Evolutionary conservation across 2,888 invertebrate species (phyloP).

Genomic region (Gymnosoma rotundatum): DNA sequence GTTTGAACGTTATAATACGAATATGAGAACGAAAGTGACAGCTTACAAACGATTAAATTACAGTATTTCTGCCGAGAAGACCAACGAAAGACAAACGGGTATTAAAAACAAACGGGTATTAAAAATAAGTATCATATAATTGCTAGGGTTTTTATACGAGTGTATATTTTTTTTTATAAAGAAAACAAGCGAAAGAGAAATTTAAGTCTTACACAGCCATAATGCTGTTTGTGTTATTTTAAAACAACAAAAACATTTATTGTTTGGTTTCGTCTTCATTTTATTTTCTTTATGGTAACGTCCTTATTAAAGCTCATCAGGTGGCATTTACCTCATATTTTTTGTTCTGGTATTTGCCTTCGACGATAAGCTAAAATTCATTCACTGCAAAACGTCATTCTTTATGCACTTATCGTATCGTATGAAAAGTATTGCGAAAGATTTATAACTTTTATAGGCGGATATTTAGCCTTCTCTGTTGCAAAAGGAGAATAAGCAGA

Average conservation of each 20-base stretch:
- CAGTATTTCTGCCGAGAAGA: conserved; percentile 16
- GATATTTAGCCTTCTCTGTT: conserved; percentile 4
- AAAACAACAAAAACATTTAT: background rate
- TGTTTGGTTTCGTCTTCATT: background rate
- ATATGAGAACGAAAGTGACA: conserved; percentile 33
- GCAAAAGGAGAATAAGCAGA: background rate
- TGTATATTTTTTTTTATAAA: background rate
- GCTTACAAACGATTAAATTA: conserved; percentile 75
- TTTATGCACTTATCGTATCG: background rate
- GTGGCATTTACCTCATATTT: conserved; percentile 1
- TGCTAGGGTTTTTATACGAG: background rate
- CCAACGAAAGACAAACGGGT: background rate
- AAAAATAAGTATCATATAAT: background rate
- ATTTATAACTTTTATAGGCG: conserved; percentile 1
- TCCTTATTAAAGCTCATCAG: conserved; percentile 51
- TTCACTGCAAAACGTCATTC: conserved; percentile 21
- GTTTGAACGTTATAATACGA: background rate
- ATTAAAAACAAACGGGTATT: background rate
- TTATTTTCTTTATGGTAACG: conserved; percentile 7
- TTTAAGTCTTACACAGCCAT: too few species aligned
- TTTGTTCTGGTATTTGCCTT: background rate
- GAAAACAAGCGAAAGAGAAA: background rate
- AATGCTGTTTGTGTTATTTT: conserved; percentile 21
- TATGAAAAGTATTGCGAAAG: background rate
- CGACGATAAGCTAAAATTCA: conserved; percentile 31